Conservation (phyloP, 2,113 vertebrate genomes). For the Falcunculus frontatus region DNA sequence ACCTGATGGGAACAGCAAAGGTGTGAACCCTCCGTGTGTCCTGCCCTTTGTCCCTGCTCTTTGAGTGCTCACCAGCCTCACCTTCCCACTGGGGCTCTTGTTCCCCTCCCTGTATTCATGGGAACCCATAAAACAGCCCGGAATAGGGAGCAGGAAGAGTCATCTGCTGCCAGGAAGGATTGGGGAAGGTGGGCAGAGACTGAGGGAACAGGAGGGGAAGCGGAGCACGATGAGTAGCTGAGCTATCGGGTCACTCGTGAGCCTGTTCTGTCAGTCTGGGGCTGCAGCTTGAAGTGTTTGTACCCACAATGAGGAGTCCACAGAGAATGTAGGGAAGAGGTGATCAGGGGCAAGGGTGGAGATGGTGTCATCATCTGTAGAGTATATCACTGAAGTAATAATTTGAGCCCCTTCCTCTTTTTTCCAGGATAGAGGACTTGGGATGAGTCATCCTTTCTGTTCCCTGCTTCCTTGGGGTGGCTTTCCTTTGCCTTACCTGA, state of each 20-base stretch:
- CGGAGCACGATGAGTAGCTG: neutral
- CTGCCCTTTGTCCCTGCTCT: neutral
- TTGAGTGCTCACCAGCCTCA: neutral
- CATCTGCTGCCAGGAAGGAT: neutral
- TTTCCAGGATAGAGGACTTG: neutral
- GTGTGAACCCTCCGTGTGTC: constrained; percentile 64
- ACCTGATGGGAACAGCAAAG: constrained; percentile 98
- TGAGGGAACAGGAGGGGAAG: neutral
- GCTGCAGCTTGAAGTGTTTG: neutral
- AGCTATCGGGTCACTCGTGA: neutral
- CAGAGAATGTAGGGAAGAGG: neutral
- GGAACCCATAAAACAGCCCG: neutral
- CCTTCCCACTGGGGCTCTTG: neutral
- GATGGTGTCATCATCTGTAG: neutral
- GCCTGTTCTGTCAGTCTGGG: neutral
- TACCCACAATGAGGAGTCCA: neutral
- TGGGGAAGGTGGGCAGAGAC: neutral
- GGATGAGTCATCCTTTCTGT: neutral
- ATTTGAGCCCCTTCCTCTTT: neutral
- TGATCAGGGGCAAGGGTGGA: neutral
- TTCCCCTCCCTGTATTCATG: neutral
- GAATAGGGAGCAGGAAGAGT: neutral
- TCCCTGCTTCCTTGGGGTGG: neutral
- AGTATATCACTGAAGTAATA: neutral
- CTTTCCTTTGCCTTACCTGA: neutral